These are phyloP conservation scores for Yasuhikotakia modesta DNA, from an alignment of 2,797 vertebrate species.

Conservation along the genomic window DNA sequence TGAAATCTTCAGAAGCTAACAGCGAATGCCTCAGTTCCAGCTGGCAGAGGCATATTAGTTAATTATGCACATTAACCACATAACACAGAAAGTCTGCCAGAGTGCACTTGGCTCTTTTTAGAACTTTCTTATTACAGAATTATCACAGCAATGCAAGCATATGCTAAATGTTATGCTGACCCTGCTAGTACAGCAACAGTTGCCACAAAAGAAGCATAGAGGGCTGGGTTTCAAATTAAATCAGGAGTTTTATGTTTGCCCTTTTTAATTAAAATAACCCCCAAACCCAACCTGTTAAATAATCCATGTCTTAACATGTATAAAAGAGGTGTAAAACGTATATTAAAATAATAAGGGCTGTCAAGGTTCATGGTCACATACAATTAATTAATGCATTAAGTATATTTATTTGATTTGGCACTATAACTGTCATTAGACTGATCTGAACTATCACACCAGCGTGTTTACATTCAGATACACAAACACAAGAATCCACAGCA, in stretches of 20 bases:
- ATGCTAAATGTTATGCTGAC: slow-evolving; percentile 48
- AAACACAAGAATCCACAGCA: too few species aligned
- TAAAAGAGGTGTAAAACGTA: background rate
- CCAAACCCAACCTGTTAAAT: background rate
- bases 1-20: slow-evolving; percentile 22
- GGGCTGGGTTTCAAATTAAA: background rate
- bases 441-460: too few species aligned
- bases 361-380: background rate
- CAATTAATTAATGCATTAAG: background rate
- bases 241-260: background rate
- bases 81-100: slow-evolving; percentile 60
- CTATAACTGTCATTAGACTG: too few species aligned
- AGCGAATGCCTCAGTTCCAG: slow-evolving; percentile 63
- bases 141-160: slow-evolving; percentile 11
- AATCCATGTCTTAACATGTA: background rate
- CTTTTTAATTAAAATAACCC: background rate
- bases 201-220: background rate
- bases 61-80: slow-evolving; percentile 73
- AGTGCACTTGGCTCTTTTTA: slow-evolving; percentile 49
- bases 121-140: slow-evolving; percentile 53
- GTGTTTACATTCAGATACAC: too few species aligned
- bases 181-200: background rate
- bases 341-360: background rate
- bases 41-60: slow-evolving; percentile 75
- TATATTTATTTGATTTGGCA: too few species aligned